Conservation (phyloP, 2,797 vertebrate genomes). For the Onychomys torridus region DNA sequence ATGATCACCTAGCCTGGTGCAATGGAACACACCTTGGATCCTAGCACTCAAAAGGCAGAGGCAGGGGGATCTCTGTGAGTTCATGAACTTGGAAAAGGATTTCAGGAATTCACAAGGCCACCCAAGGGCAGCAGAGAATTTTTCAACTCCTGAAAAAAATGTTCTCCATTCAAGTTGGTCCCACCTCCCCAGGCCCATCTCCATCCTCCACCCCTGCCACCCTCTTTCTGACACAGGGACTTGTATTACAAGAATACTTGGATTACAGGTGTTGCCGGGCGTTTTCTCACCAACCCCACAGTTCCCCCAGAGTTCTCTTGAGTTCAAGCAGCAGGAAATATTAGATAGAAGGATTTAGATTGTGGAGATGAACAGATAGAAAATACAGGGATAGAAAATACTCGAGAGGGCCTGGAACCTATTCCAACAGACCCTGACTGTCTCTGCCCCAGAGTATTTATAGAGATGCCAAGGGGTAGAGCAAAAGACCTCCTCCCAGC, state of each 20-base stretch:
- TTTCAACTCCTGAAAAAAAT: constrained; percentile 41
- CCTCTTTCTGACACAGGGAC: neutral
- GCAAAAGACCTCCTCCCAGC: no score
- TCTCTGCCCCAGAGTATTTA: no score
- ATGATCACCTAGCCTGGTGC: neutral
- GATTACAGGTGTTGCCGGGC: no score
- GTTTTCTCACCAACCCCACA: no score
- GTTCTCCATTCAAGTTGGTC: neutral
- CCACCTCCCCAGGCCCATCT: neutral
- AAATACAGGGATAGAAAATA: no score
- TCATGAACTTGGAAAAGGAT: constrained; percentile 11
- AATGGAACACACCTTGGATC: neutral
- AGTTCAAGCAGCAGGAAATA: no score
- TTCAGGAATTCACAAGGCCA: constrained; percentile 39
- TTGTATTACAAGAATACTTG: neutral
- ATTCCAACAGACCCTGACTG: no score
- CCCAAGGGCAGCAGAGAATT: neutral
- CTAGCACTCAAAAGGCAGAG: neutral
- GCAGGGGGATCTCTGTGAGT: neutral
- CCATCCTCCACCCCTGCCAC: neutral
- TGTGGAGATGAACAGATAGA: no score
- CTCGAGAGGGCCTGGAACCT: no score
- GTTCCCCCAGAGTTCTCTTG: no score
- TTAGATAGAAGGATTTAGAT: no score
- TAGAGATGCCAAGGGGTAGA: no score